Evolutionary conservation across 2,888 invertebrate genomes (phyloP).

Genomic region (Synergus itoensis): DNA sequence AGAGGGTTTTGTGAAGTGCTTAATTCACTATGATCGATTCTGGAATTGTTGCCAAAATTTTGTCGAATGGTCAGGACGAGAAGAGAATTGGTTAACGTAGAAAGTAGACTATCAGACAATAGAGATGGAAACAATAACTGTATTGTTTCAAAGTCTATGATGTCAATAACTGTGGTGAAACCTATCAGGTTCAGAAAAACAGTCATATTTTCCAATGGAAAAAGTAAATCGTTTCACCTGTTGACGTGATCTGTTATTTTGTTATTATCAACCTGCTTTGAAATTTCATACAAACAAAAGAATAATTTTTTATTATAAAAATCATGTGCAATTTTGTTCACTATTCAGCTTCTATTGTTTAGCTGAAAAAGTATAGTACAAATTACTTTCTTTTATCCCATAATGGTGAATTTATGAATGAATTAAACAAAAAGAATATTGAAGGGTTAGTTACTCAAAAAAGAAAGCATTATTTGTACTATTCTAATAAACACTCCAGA

Average conservation of each 20-base stretch:
- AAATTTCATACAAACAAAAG: background rate
- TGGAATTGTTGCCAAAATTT: slow-evolving; percentile 15
- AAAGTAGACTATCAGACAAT: slow-evolving; percentile 17
- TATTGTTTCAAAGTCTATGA: slow-evolving; percentile 19
- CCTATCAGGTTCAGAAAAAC: background rate
- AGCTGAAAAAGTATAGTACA: no score
- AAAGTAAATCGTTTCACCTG: slow-evolving; percentile 33
- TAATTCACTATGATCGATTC: slow-evolving; percentile 7
- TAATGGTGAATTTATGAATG: no score
- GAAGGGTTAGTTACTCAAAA: background rate
- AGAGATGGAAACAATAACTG: slow-evolving; percentile 10
- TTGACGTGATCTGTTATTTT: slow-evolving; percentile 1
- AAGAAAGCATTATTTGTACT: background rate
- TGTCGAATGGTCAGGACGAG: background rate
- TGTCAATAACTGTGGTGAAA: slow-evolving; percentile 25
- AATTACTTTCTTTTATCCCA: no score
- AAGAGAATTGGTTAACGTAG: slow-evolving; percentile 22
- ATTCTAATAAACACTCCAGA: background rate
- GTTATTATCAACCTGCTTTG: slow-evolving; percentile 2
- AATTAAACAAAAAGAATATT: no score
- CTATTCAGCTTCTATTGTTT: no score
- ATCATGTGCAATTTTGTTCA: no score
- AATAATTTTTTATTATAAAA: background rate
- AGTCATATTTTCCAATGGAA: slow-evolving; percentile 21
- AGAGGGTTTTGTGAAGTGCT: background rate